Percentiles rank a stretch among this genome's conserved stretches.
Evolutionary conservation across 1,140 invertebrate species (phyloP).

Genomic region (Euwallacea similis): DNA sequence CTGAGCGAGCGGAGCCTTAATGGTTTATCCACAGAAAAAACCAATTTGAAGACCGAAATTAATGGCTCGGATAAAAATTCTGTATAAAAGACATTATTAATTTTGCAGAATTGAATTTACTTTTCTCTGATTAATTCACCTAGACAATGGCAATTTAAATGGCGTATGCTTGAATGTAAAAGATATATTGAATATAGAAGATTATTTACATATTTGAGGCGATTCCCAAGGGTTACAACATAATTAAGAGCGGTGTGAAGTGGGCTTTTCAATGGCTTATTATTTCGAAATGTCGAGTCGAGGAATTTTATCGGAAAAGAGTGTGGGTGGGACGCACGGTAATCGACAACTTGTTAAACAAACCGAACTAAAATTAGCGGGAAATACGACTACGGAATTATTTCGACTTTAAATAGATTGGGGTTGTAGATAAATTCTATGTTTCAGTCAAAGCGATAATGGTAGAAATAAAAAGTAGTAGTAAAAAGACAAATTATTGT

Average conservation of each 20-base stretch:
- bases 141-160: too few species aligned
- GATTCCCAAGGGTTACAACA: neutral
- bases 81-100: neutral
- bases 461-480: too few species aligned
- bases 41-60: slow-evolving; percentile 5
- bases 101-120: neutral
- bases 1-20: neutral
- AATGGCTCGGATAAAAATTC: slow-evolving; percentile 1
- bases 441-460: too few species aligned
- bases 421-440: too few species aligned
- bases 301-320: slow-evolving; percentile 4
- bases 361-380: neutral
- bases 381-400: too few species aligned
- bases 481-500: too few species aligned
- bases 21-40: slow-evolving; percentile 1
- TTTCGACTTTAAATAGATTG: too few species aligned
- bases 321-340: neutral
- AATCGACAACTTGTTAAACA: neutral
- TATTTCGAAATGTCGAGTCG: slow-evolving; percentile 2
- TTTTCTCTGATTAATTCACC: too few species aligned
- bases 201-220: neutral
- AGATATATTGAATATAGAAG: too few species aligned
- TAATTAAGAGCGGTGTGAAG: neutral
- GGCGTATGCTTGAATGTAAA: too few species aligned
- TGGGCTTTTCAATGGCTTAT: neutral